Evolutionary conservation across 2,113 vertebrate species (phyloP), one percentile per base, ranked within the genome.

Genomic region (Elanus axillaris): DNA sequence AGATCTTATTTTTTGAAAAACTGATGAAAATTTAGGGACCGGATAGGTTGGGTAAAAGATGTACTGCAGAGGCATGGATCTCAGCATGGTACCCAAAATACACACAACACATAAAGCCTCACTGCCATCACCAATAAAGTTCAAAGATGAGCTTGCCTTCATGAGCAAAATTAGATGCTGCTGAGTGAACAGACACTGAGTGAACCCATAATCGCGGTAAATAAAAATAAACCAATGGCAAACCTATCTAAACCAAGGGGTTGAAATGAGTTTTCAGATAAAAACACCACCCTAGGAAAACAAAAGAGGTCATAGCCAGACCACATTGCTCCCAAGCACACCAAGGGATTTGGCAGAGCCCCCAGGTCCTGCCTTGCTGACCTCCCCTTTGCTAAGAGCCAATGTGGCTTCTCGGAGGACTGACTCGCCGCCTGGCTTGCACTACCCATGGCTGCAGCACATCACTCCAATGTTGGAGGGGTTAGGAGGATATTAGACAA

Each of bases 81-180:
- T 91, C 87, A 91, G 86, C 32, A 16, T 63, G 91, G 73, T 42
- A 88, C 77, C 80, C 87, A 86, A 91, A 95, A 94, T 68, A 77
- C 48, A 93, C 42, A 38, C 76, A 43, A 23, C 72, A 32, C 60
- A 29, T n/a, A 85, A 73, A 94, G 89, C 83, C 78, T 88, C 8
- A 0, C 83, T 84, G 94, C 83, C 62, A 68, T 52, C 5, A 3
- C 58, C 69, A 76, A 55, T 62, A 4, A 79, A 82, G 83, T 50
- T 72, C 90, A 94, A 83, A 96, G 63, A 76, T 31, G 78, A 95
- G 58, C 77, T 97, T 3, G 1, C 38, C 69, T 53, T 76, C 60
- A 9, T 13, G 71, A 88, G 68, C 76, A 88, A 86, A 92, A 86
- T 84, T 31, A 88, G 88, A 67, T 26, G 78, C 75, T 79, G 58